A percentile compares a stretch with the other conserved stretches of the same genome.
These are phyloP conservation scores for Cataglyphis albicans DNA, from an alignment of 2,888 invertebrate species.

Conservation along the genomic window DNA sequence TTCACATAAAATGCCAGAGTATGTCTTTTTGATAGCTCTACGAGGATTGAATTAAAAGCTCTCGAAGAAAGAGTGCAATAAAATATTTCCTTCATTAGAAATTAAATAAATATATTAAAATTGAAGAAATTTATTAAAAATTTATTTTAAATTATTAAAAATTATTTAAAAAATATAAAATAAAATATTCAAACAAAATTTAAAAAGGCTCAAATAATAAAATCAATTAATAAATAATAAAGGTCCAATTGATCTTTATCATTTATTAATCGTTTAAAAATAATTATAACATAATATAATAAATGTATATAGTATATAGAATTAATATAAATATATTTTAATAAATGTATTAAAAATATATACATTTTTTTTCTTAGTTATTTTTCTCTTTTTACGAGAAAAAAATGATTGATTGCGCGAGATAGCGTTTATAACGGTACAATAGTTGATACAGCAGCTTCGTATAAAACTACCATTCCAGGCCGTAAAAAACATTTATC, in stretches of 20 bases:
- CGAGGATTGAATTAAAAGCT: not conserved
- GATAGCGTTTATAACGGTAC: slow-evolving; percentile 34
- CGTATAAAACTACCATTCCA: slow-evolving; percentile 52
- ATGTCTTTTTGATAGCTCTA: not conserved
- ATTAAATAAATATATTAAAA: not conserved
- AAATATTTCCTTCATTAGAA: not conserved
- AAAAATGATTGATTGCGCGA: slow-evolving; percentile 42
- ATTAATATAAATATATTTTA: not conserved
- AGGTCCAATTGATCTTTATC: no score
- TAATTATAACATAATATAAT: no score
- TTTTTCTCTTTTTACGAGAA: not conserved
- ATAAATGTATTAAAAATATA: not conserved
- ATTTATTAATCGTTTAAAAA: no score
- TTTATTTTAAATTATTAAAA: no score
- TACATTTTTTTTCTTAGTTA: not conserved
- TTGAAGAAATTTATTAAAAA: no score
- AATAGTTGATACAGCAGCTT: slow-evolving; percentile 34
- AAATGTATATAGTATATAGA: no score
- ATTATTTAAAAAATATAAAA: not conserved
- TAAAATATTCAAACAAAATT: no score
- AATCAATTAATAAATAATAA: no score
- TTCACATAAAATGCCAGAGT: not conserved
- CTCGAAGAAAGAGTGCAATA: not conserved
- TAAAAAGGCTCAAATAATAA: no score
- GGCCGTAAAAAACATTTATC: slow-evolving; percentile 47